These are phyloP conservation scores for Dromius quadrimaculatus DNA, from an alignment of 2,888 invertebrate species.

Conservation along the genomic window DNA sequence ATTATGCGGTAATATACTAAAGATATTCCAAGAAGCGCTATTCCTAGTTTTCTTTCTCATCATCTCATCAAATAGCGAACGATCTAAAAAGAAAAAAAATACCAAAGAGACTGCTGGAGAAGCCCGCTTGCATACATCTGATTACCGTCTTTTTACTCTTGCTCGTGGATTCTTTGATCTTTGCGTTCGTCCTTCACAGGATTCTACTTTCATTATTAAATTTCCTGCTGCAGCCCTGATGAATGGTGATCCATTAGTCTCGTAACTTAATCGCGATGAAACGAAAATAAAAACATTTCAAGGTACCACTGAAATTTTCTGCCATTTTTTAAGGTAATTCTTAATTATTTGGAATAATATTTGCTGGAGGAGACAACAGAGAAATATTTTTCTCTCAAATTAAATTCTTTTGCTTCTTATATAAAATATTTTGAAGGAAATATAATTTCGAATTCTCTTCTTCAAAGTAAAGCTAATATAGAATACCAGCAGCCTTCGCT, in stretches of 20 bases:
- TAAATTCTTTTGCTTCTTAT: constrained; percentile 16
- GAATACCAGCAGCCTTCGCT: neutral
- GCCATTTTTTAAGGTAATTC: constrained; percentile 18
- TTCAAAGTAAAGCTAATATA: constrained; percentile 4
- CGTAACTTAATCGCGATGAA: constrained; percentile 47
- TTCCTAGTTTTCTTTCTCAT: constrained; percentile 33
- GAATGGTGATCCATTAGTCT: constrained; percentile 46
- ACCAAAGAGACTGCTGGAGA: constrained; percentile 22
- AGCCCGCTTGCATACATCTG: constrained; percentile 45
- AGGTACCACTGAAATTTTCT: constrained; percentile 20
- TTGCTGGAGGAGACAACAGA: constrained; percentile 5
- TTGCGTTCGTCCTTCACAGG: constrained; percentile 34
- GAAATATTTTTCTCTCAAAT: constrained; percentile 30
- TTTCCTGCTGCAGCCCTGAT: constrained; percentile 40
- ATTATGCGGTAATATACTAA: constrained; percentile 12
- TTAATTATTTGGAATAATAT: constrained; percentile 27
- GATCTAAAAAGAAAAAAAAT: constrained; percentile 34
- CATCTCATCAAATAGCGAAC: constrained; percentile 34
- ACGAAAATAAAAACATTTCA: constrained; percentile 38
- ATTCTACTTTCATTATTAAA: constrained; percentile 50
- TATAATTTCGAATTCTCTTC: constrained; percentile 16
- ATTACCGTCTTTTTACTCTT: constrained; percentile 40
- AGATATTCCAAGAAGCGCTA: constrained; percentile 17
- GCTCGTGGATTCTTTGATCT: constrained; percentile 42
- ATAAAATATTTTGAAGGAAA: constrained; percentile 6